Base-by-base conservation (phyloP, 2,888 invertebrate species). In the Scelioninae gen. 1 region DNA sequence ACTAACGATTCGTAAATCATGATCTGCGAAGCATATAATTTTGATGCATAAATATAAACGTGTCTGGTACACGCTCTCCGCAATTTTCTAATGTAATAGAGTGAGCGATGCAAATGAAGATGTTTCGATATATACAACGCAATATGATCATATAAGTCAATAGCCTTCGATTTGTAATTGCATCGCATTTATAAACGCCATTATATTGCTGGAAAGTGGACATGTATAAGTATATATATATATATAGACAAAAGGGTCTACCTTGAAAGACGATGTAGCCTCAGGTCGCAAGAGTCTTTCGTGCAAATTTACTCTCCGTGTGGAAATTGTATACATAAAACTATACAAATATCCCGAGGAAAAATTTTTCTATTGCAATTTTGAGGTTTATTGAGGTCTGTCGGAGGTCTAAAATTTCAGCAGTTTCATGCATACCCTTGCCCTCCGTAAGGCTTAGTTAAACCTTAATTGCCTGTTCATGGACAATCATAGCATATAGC, bases 41-140 rank as follows among this genome's bases (percentile, higher is more conserved):
- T 83, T 55, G 60, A 79, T 76, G 69, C 79, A 83, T 80, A 80
- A 83, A 83, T n/a, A n/a, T 83, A 83, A 83, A 78, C 72, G 66
- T 58, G 74, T 69, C 80, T 29, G 62, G 8, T 66, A 58, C 51
- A 65, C 55, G 82, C 45, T 68, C 74, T 43, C 31, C 23, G 77
- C 68, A 79, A 79, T 83, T 83, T 83, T 83, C 83, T 83, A 83
- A 83, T 75, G 75, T 71, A 75, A 75, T 69, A 56, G 74, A 75
- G 45, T 47, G 40, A 63, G 55, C 56, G 65, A 66, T 60, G 75
- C 62, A 51, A 72, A 84, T 84, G 80, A 83, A 83, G 83, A 83
- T 76, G 83, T 83, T 71, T 77, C 77, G 83, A 83, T 80, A 76
- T n/a, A n/a, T 65, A 56, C 51, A 83, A 60, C 68, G 66, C 83